phyloP scores from a whole-genome alignment of 2,797 vertebrate genomes.

The Acanthurus tractus region DNA sequence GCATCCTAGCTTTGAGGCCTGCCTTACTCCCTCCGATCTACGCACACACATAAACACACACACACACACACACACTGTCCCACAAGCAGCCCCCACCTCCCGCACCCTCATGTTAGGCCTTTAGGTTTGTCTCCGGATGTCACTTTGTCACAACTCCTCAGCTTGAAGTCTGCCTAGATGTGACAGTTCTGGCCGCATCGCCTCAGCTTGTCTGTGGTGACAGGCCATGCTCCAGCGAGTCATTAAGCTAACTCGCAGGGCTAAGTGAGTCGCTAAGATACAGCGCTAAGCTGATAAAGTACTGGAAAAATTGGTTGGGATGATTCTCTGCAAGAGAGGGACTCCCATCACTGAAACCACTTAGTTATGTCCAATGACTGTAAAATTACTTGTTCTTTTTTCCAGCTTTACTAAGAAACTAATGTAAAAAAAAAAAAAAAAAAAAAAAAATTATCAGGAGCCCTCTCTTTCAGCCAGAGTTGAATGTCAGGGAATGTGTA shows the following conservation, averaged over 20 bases:
- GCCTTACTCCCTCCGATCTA: constrained; percentile 21
- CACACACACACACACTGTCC: constrained; percentile 40
- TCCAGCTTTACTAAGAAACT: constrained; percentile 38
- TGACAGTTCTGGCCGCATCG: constrained; percentile 73
- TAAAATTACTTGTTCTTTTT: constrained; percentile 63
- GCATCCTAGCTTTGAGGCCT: constrained; percentile 66
- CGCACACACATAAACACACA: not conserved
- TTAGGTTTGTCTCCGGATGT: constrained; percentile 80
- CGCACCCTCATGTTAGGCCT: constrained; percentile 70
- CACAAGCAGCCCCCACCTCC: constrained; percentile 47
- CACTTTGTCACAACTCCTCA: constrained; percentile 80
- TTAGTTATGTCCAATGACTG: constrained; percentile 65
- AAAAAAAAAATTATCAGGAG: constrained; percentile 34
- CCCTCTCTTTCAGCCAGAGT: constrained; percentile 25
- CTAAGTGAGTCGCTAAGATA: constrained; percentile 77
- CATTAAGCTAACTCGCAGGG: constrained; percentile 72
- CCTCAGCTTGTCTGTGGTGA: constrained; percentile 72
- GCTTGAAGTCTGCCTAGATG: constrained; percentile 74
- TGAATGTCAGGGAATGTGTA: constrained; percentile 31
- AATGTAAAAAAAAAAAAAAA: constrained; percentile 28
- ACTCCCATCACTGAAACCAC: constrained; percentile 66
- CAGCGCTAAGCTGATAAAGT: constrained; percentile 71
- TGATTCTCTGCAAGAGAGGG: constrained; percentile 55
- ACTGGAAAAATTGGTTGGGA: constrained; percentile 63
- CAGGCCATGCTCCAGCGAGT: constrained; percentile 75